Conservation (phyloP, 2,888 invertebrate species). For the Trichogramma evanescens region DNA sequence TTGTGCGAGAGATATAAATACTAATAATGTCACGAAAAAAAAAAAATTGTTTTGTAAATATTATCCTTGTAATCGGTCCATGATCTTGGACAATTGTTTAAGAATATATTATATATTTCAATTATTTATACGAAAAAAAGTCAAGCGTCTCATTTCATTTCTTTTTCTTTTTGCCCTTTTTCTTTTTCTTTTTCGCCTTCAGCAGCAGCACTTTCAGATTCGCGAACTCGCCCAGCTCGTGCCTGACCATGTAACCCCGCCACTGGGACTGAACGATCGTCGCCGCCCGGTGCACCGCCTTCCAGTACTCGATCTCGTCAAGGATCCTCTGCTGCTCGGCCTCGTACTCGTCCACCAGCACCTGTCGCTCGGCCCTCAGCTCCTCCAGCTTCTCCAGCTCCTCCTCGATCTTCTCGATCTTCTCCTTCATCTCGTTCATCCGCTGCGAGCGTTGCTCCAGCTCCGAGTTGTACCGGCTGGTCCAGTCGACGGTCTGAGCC, state of each 20-base stretch:
- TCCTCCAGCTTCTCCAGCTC: conserved; percentile 24
- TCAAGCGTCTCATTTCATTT: conserved; percentile 10
- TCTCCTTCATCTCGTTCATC: conserved; percentile 30
- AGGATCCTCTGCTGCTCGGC: conserved; percentile 22
- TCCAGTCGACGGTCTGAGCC: conserved; percentile 30
- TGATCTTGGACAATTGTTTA: conserved; percentile 40
- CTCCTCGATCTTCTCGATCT: conserved; percentile 29
- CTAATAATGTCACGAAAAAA: background rate
- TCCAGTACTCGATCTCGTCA: conserved; percentile 25
- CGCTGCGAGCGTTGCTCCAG: conserved; percentile 28
- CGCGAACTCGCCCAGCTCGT: conserved; percentile 29
- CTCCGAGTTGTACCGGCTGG: conserved; percentile 29
- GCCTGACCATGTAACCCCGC: conserved; percentile 38
- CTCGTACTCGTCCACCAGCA: conserved; percentile 28
- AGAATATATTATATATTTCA: conserved; percentile 42
- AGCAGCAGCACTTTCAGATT: conserved; percentile 5
- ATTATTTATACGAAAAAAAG: conserved; percentile 39
- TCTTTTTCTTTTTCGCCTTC: conserved; percentile 10
- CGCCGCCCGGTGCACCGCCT: conserved; percentile 29
- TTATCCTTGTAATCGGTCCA: conserved; percentile 27
- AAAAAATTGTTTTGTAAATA: conserved; percentile 40
- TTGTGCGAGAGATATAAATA: background rate
- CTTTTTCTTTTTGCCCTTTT: conserved; percentile 3
- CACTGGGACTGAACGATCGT: conserved; percentile 34
- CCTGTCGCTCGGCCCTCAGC: conserved; percentile 26